These are phyloP conservation scores for Saturnia pavonia DNA, from an alignment of 2,888 invertebrate species.

Conservation along the genomic window DNA sequence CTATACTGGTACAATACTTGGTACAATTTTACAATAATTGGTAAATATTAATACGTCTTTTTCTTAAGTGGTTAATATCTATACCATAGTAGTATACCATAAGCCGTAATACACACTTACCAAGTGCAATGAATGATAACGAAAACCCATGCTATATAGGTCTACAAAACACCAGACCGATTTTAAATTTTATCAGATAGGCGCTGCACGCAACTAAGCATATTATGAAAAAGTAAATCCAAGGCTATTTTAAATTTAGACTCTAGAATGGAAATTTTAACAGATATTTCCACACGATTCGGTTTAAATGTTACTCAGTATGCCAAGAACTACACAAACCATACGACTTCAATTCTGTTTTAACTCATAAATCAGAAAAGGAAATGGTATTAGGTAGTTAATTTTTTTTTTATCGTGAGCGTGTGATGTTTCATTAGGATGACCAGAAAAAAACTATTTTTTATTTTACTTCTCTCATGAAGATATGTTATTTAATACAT, in stretches of 20 bases:
- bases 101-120: slow-evolving; percentile 20
- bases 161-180: slow-evolving; percentile 31
- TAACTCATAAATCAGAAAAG: too few species aligned
- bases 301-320: neutral
- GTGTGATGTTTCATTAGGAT: too few species aligned
- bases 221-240: neutral
- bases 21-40: neutral
- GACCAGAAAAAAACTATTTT: too few species aligned
- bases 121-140: slow-evolving; percentile 71
- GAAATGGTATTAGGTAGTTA: too few species aligned
- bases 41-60: neutral
- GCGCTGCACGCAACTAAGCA: neutral
- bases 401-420: too few species aligned
- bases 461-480: too few species aligned
- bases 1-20: slow-evolving; percentile 51
- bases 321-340: neutral
- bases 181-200: slow-evolving; percentile 4
- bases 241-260: neutral
- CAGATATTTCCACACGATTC: neutral
- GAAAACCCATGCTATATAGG: slow-evolving; percentile 17
- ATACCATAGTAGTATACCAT: slow-evolving; percentile 20
- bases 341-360: neutral
- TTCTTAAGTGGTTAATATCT: neutral
- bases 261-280: neutral
- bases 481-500: too few species aligned